A percentile compares a stretch with the other conserved stretches of the same genome.
Evolutionary conservation across 2,113 vertebrate genomes (phyloP).

Genomic region (Aplodontia rufa): DNA sequence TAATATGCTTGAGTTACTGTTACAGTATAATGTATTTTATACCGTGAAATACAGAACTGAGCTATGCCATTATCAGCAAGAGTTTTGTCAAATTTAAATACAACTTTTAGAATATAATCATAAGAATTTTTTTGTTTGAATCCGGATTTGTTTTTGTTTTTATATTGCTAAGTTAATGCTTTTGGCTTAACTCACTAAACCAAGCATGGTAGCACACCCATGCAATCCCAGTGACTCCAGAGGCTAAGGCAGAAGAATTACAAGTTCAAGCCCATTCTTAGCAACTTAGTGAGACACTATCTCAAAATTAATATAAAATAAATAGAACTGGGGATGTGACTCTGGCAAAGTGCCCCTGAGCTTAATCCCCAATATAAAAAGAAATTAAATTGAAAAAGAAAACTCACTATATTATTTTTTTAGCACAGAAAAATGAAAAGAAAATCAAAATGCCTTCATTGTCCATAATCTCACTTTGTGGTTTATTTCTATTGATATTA

Average conservation of each 20-base stretch:
- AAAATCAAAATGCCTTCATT: background rate
- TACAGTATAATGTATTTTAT: background rate
- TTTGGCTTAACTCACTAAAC: conserved; percentile 15
- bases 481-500: background rate
- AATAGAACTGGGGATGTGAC: no score
- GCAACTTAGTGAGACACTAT: no score
- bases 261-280: no score
- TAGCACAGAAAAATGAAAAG: conserved; percentile 18
- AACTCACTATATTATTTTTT: background rate
- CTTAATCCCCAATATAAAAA: no score
- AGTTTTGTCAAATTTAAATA: background rate
- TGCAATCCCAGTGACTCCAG: no score
- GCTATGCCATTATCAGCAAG: background rate
- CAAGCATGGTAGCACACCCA: no score
- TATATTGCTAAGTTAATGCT: conserved; percentile 15
- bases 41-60: background rate
- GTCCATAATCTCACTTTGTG: background rate
- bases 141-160: background rate
- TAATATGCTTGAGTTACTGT: background rate
- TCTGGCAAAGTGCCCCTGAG: no score
- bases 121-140: background rate
- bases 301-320: no score
- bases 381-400: no score
- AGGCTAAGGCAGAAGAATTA: no score
- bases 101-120: background rate